Base-by-base conservation (phyloP, 1,140 invertebrate species). In the Heterodera carotae region DNA sequence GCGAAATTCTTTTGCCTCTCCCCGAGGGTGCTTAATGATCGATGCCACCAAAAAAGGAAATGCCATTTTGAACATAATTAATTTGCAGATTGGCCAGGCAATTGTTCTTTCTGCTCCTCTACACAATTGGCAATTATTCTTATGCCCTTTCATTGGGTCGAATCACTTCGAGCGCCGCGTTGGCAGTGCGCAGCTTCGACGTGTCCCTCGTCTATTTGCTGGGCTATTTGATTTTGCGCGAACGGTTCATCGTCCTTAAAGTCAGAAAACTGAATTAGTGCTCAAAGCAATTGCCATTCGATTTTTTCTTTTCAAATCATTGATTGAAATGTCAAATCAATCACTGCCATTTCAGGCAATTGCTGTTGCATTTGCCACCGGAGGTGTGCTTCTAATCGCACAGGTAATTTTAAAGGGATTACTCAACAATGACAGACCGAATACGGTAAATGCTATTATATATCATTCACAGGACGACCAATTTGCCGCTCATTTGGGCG, bases 301-400 rank as follows among this genome's bases (percentile, higher is more conserved):
- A n/a, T n/a, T n/a, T n/a, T n/a, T n/a, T n/a, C n/a, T n/a, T n/a
- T n/a, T n/a, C n/a, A n/a, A n/a, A n/a, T n/a, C n/a, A n/a, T n/a
- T n/a, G n/a, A n/a, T n/a, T n/a, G n/a, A n/a, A n/a, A n/a, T 39
- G n/a, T 69, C 27, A 12, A 6, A n/a, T 33, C 29, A 69, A 31
- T 10, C 36, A 22, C 1, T 43, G 15, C n/a, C 22, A 8, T 75
- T 76, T 34, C 31, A 84, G 79, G 76, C 82, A 29, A 36, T 81
- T 15, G 76, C 84, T 2, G 80, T 85, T 22, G 39, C 74, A 6
- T 71, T 81, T 2, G 83, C 83, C 36, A 83, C 84, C 27, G 80
- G 72, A n/a, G 83, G 83, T 10, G 83, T 84, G 33, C 70, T 85
- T 48, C 72, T 85, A 10, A 84, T 84, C 66, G 84, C 83, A 43